Base-by-base conservation (phyloP, 2,797 vertebrate species). In the Phoxinus dragarum region DNA sequence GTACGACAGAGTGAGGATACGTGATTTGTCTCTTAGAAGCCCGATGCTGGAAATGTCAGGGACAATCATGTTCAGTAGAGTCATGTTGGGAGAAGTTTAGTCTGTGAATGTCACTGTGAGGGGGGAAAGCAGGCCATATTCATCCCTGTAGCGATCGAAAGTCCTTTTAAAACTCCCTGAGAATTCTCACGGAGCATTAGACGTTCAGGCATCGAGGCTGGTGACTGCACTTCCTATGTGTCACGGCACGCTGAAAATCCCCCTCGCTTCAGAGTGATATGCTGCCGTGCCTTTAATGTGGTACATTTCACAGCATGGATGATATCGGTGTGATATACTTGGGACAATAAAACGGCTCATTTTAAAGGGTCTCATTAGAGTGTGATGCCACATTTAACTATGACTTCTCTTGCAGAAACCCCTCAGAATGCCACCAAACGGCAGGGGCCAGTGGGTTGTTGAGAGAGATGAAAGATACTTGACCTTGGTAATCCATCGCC, bases 31-130 rank as follows among this genome's bases (percentile, higher is more conserved):
- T 69, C 68, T 87, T 49, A 78, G 82, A 88, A 78, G 84, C 44
- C 42, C 49, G 76, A 82, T 42, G 38, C 76, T 59, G 61, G 64
- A 87, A 81, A 88, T 91, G 91, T 91, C 89, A 91, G 80, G 88
- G 86, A 89, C 91, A 66, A 80, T 78, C 64, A 77, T 84, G 81
- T 88, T 85, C 84, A 79, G 84, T 79, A 74, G 66, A 81, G 49
- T 34, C 86, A 73, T 81, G 79, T 87, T 84, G 64, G 2, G 68
- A 81, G 81, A 87, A 74, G 84, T 88, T 88, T 88, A 86, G 81
- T 83, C 74, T 87, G 78, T 66, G 73, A 89, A 85, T 88, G 89
- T 88, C 88, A 80, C 54, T 84, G 79, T 73, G 84, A 86, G 84
- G 64, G 84, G 81, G 79, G 69, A 76, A 87, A 90, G 82, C 84